These are phyloP conservation scores for Sipha flava DNA, from an alignment of 1,140 invertebrate species.

Conservation along the genomic window DNA sequence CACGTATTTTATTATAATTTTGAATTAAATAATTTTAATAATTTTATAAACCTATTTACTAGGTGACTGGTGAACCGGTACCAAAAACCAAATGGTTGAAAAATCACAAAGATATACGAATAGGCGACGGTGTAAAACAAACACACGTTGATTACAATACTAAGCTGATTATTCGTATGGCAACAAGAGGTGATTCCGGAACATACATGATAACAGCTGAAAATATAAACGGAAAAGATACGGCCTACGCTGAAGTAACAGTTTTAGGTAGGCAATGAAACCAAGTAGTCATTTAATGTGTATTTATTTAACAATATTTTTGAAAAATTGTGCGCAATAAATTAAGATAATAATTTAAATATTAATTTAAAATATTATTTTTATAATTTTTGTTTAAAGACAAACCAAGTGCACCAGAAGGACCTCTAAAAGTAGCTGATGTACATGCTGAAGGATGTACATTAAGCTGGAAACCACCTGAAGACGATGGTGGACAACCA, in stretches of 20 bases:
- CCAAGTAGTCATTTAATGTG: too few species aligned
- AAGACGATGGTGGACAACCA: slow-evolving; percentile 81
- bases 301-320: neutral
- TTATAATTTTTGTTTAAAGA: slow-evolving; percentile 46
- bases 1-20: too few species aligned
- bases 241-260: slow-evolving; percentile 82
- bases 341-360: neutral
- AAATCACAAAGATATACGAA: slow-evolving; percentile 62
- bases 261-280: slow-evolving; percentile 55
- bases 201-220: slow-evolving; percentile 85
- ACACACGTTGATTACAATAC: slow-evolving; percentile 83
- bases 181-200: slow-evolving; percentile 80
- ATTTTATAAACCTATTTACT: neutral
- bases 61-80: slow-evolving; percentile 75
- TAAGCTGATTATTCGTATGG: slow-evolving; percentile 73
- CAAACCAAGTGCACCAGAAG: slow-evolving; percentile 79
- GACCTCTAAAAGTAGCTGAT: slow-evolving; percentile 78
- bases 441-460: slow-evolving; percentile 77
- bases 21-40: too few species aligned
- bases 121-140: slow-evolving; percentile 61
- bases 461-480: slow-evolving; percentile 80
- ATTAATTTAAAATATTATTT: neutral
- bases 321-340: too few species aligned
- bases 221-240: slow-evolving; percentile 87
- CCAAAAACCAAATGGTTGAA: slow-evolving; percentile 83